Evolutionary conservation across 2,797 vertebrate genomes (phyloP).

Genomic region (Onychomys torridus): DNA sequence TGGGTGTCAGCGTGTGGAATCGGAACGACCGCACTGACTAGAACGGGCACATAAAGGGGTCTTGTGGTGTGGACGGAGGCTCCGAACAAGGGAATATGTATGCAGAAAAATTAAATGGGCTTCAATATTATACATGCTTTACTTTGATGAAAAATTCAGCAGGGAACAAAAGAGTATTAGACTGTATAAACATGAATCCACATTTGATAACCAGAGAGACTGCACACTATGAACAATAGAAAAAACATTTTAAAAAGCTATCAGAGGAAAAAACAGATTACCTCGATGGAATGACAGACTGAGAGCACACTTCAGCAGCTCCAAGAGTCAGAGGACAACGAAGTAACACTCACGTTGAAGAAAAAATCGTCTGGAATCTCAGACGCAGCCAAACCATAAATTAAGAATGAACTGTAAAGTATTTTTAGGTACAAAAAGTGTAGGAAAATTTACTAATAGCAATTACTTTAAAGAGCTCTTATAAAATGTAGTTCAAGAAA

Average conservation of each 20-base stretch:
- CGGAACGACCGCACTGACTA: neutral
- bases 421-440: constrained; percentile 14
- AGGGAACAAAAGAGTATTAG: neutral
- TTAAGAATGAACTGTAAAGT: constrained; percentile 27
- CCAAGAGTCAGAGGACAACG: constrained; percentile 40
- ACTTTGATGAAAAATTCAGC: constrained; percentile 23
- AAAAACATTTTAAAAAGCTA: constrained; percentile 36
- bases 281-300: constrained; percentile 51
- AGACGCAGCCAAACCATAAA: constrained; percentile 25
- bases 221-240: neutral
- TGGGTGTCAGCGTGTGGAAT: neutral
- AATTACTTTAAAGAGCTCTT: constrained; percentile 6
- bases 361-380: constrained; percentile 57
- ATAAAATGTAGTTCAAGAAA: constrained; percentile 49
- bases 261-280: constrained; percentile 42
- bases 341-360: constrained; percentile 23
- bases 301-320: constrained; percentile 64
- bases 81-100: neutral
- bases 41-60: neutral
- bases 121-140: neutral
- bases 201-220: neutral
- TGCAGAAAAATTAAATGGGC: neutral
- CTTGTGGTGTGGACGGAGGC: neutral
- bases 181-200: constrained; percentile 23
- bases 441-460: constrained; percentile 41